Conservation (phyloP, 2,888 invertebrate species). For the Minunthozetes semirufus region DNA sequence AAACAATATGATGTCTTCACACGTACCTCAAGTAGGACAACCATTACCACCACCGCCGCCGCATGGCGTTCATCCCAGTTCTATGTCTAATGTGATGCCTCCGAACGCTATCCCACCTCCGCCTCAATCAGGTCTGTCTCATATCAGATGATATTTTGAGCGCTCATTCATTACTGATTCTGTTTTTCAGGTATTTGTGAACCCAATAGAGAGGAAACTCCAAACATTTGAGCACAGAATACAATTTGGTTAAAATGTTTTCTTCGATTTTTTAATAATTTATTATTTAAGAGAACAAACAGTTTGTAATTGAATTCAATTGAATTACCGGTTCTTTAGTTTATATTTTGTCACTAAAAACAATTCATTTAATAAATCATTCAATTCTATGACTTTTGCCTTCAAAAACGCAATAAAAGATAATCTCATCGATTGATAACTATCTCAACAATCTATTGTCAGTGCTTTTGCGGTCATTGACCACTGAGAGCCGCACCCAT, state of each 20-base stretch:
- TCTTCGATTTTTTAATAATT: background rate
- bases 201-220: constrained; percentile 15
- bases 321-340: constrained; percentile 19
- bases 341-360: background rate
- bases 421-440: background rate
- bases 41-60: background rate
- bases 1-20: background rate
- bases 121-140: background rate
- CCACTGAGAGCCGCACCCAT: no score
- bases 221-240: constrained; percentile 6
- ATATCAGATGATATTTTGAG: background rate
- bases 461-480: no score
- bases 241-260: background rate
- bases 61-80: background rate
- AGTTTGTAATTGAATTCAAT: constrained; percentile 6
- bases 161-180: background rate
- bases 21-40: background rate
- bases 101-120: background rate
- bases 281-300: background rate
- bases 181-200: constrained; percentile 7
- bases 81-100: constrained; percentile 1
- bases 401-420: background rate
- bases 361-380: background rate
- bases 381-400: background rate
- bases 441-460: no score